These are phyloP conservation scores for Ascidia mentula DNA, from an alignment of 23 tunicate species.

Conservation along the genomic window DNA sequence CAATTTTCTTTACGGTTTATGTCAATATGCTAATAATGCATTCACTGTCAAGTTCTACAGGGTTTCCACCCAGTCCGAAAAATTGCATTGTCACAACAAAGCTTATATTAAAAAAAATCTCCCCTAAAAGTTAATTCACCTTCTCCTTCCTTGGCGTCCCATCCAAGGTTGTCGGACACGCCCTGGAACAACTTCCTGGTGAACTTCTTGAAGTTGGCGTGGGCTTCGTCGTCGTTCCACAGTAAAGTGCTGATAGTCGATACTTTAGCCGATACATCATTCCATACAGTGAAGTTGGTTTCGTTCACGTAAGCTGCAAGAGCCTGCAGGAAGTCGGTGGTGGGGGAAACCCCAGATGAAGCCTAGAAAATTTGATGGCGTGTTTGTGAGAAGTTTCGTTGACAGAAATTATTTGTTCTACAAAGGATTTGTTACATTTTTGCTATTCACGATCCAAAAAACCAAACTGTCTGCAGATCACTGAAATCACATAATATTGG, in stretches of 20 bases:
- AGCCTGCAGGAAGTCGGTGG: conserved; percentile 70
- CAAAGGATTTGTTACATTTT: neutral
- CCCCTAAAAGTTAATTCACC: too few relatives aligned
- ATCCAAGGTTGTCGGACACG: conserved; percentile 46
- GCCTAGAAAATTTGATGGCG: conserved; percentile 45
- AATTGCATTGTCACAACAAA: too few relatives aligned
- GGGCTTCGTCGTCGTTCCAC: conserved; percentile 71
- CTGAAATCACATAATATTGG: too few relatives aligned
- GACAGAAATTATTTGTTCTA: neutral
- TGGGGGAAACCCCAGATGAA: conserved; percentile 68
- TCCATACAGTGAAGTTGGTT: conserved; percentile 86
- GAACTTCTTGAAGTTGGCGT: conserved; percentile 56
- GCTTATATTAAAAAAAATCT: too few relatives aligned
- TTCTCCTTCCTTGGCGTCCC: conserved; percentile 72
- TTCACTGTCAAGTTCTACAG: too few relatives aligned
- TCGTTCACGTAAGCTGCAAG: conserved; percentile 77
- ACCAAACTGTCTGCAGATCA: too few relatives aligned
- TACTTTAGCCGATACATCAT: conserved; percentile 58
- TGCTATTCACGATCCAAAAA: too few relatives aligned
- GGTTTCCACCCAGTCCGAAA: too few relatives aligned
- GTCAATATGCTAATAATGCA: too few relatives aligned
- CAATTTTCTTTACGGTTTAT: too few relatives aligned
- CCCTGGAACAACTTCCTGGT: conserved; percentile 33
- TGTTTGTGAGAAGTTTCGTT: neutral
- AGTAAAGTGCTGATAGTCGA: conserved; percentile 40